phyloP scores from a whole-genome alignment of 2,113 vertebrate species.

The Channa argus region DNA sequence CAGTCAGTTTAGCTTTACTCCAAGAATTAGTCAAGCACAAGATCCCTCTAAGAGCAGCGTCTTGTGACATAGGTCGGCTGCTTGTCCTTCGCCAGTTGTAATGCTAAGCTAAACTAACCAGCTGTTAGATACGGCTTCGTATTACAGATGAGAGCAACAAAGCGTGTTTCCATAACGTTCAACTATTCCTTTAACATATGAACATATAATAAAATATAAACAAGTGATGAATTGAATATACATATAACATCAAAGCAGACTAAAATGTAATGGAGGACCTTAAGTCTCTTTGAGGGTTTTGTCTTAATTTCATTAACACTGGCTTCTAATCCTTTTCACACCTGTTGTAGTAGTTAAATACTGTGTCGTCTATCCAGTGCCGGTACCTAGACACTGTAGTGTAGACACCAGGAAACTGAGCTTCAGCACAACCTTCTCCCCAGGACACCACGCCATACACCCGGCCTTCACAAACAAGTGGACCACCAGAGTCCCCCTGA shows the following conservation, averaged over 20 bases:
- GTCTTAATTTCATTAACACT: not conserved
- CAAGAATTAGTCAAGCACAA: no score
- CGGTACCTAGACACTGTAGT: slow-evolving; percentile 84
- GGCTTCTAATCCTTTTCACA: slow-evolving; percentile 60
- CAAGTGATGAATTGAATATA: slow-evolving; percentile 18
- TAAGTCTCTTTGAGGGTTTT: not conserved
- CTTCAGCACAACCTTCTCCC: slow-evolving; percentile 83
- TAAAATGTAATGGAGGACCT: slow-evolving; percentile 21
- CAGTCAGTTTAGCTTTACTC: no score
- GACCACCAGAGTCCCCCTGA: slow-evolving; percentile 88
- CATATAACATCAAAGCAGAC: slow-evolving; percentile 17
- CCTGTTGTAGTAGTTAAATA: slow-evolving; percentile 78
- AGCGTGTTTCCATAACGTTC: not conserved
- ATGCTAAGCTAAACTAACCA: slow-evolving; percentile 11
- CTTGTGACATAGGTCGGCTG: no score
- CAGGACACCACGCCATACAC: slow-evolving; percentile 88
- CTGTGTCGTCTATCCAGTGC: slow-evolving; percentile 85
- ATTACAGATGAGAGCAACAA: not conserved
- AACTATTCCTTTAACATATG: slow-evolving; percentile 25
- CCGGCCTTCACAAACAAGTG: slow-evolving; percentile 85
- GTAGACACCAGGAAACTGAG: slow-evolving; percentile 86
- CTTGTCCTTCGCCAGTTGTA: not conserved
- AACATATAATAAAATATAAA: slow-evolving; percentile 29
- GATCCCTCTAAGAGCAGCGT: no score
- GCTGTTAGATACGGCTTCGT: not conserved